A percentile compares a stretch with the other conserved stretches of the same genome.
phyloP scores from a whole-genome alignment of 2,113 vertebrate genomes.

The Columba livia region DNA sequence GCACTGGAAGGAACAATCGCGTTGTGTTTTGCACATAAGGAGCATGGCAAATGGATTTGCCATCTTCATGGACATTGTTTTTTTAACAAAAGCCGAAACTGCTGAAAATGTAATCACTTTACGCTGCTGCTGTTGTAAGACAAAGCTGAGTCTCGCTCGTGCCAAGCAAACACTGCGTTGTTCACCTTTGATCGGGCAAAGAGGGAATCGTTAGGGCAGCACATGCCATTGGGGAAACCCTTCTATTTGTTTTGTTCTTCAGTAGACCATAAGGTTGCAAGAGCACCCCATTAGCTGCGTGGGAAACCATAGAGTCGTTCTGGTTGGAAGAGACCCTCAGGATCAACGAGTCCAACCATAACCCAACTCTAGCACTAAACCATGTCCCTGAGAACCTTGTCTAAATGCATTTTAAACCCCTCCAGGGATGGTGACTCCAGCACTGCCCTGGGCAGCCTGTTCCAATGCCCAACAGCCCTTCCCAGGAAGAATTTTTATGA shows the following conservation, averaged over 20 bases:
- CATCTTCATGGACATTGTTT: not conserved
- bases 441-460: too few species aligned
- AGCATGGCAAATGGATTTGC: not conserved
- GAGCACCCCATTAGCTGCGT: not conserved
- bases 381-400: too few species aligned
- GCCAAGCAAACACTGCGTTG: not conserved
- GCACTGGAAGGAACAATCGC: not conserved
- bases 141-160: not conserved
- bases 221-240: not conserved
- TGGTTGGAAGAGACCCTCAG: too few species aligned
- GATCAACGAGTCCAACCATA: too few species aligned
- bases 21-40: accelerated
- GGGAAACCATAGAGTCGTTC: not conserved
- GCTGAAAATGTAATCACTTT: not conserved
- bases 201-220: not conserved
- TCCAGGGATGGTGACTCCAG: too few species aligned
- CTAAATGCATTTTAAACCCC: too few species aligned
- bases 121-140: not conserved
- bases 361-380: too few species aligned
- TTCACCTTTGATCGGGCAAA: not conserved
- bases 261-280: not conserved
- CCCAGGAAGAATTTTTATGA: not conserved
- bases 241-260: not conserved
- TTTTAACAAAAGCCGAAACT: not conserved
- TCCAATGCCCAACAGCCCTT: too few species aligned